Evolutionary conservation across 2,113 vertebrate genomes (phyloP).

Genomic region (Rhabdornis inornatus): DNA sequence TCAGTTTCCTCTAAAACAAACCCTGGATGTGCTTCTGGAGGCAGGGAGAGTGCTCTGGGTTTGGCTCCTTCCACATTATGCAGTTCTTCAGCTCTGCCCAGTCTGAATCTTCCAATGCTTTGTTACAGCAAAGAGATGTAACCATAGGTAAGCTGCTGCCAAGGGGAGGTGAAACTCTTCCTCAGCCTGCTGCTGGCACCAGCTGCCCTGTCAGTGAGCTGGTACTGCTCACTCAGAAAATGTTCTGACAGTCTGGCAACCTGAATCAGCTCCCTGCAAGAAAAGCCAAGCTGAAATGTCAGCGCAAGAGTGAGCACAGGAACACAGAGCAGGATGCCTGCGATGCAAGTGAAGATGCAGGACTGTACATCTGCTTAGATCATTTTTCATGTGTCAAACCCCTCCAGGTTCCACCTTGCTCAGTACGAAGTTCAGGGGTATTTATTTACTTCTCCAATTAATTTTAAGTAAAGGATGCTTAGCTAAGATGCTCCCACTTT

Average conservation of each 20-base stretch:
- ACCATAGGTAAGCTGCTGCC: background rate
- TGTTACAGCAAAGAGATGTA: accelerated
- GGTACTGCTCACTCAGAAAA: background rate
- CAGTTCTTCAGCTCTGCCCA: background rate
- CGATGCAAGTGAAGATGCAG: background rate
- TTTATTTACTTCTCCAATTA: background rate
- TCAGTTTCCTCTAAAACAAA: background rate
- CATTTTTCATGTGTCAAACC: background rate
- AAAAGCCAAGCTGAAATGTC: background rate
- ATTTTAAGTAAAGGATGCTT: background rate
- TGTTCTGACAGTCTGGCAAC: background rate
- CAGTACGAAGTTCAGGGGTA: background rate
- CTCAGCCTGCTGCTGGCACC: background rate
- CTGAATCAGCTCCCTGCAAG: background rate
- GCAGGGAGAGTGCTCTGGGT: background rate
- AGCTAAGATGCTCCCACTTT: background rate
- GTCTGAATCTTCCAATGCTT: background rate
- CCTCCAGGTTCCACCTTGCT: background rate
- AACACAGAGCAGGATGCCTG: background rate
- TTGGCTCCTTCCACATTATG: background rate
- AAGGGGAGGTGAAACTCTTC: background rate
- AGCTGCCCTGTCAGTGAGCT: background rate
- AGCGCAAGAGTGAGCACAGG: background rate
- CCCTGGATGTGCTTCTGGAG: background rate
- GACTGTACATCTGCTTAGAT: background rate